Evolutionary conservation across 2,113 vertebrate genomes (phyloP).

Genomic region (Carollia perspicillata): DNA sequence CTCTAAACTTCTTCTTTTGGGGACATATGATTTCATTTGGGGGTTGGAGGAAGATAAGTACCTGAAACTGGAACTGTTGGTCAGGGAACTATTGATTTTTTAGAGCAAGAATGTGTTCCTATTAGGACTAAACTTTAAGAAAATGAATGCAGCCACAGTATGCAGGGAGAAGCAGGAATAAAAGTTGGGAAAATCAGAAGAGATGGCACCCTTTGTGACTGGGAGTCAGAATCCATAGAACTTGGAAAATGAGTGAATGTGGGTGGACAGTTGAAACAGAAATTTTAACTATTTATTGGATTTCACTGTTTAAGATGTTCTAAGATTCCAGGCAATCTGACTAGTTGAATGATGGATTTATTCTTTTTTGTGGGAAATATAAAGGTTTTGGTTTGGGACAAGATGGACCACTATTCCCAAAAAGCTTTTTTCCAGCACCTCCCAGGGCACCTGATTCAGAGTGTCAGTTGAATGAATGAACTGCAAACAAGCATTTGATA

Average conservation of each 20-base stretch:
- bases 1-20: constrained; percentile 6
- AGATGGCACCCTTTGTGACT: background rate
- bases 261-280: background rate
- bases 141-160: background rate
- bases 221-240: background rate
- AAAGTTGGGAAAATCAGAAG: background rate
- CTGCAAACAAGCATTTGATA: background rate
- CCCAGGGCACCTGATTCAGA: background rate
- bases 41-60: background rate
- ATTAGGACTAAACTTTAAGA: background rate
- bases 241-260: background rate
- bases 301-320: background rate
- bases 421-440: background rate
- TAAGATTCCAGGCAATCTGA: background rate
- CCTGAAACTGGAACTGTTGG: background rate
- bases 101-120: background rate
- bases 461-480: background rate
- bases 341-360: background rate
- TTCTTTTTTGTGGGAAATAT: background rate
- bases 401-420: background rate
- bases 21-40: background rate
- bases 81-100: background rate
- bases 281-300: background rate
- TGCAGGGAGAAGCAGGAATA: background rate
- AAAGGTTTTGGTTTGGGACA: constrained; percentile 26